Evolutionary conservation across 1,140 invertebrate genomes (phyloP), one percentile per base, ranked within the genome.

Genomic region (Dendroctonus ponderosae): DNA sequence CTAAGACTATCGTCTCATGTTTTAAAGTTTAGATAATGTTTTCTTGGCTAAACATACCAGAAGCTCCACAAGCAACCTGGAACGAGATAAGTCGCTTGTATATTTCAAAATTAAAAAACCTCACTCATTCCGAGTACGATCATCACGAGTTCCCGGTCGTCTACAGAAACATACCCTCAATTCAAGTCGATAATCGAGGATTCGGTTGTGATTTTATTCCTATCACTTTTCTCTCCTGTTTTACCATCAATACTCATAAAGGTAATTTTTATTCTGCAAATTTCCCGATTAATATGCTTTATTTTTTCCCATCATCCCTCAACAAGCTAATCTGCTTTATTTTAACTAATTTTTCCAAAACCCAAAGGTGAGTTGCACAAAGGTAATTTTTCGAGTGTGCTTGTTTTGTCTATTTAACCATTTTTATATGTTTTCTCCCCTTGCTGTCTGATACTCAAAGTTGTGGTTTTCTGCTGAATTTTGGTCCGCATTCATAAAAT

Each of bases 101-200:
- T 73, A 78, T 81, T 49, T 80, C 83, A 69, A 83, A 83, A 57
- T 78, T 81, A 9, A 88, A 88, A 74, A 82, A 78, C 62, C 78
- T 89, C 61, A 86, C 87, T 26, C 84, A 87, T 67, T 89, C 87
- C 11, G 86, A 87, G 69, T 73, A 83, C 51, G 87, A 90, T 76
- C 81, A 79, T 57, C 81, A 86, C 56, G 87, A 82, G 67, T 69
- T 76, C 38, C 84, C 87, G 2, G 81, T 87, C 49, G 85, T 86
- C 67, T 87, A 85, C 71, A 74, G 76, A 11, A 80, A 82, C 68
- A 77, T 81, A 3, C 82, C 77, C n/a, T 77, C 76, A 7, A 42
- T 74, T 51, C 59, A 68, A 7, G 59, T 75, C n/a, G 71, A 70
- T 62, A 72, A 71, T 63, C 71, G 75, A 65, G 72, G 71, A 42